A percentile compares a stretch with the other conserved stretches of the same genome.
Conservation (phyloP, 1,140 invertebrate species). For the Ganaspis sp. region DNA sequence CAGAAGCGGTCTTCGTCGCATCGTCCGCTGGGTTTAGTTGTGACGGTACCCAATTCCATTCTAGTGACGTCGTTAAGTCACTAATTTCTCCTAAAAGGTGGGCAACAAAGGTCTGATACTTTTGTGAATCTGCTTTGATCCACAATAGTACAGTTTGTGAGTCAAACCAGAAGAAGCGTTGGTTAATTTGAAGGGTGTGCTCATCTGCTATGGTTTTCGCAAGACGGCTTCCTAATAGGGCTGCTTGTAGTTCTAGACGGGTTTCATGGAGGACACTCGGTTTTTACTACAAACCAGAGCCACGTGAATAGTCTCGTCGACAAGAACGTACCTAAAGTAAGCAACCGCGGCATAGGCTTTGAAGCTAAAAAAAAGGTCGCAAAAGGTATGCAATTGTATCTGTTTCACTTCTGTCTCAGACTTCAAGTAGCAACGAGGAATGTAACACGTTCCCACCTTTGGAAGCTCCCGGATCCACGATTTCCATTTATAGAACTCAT, state of each 20-base stretch:
- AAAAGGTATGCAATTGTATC: constrained; percentile 36
- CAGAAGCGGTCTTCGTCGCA: constrained; percentile 32
- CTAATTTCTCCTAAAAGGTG: constrained; percentile 69
- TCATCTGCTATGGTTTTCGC: constrained; percentile 53
- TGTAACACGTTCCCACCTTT: constrained; percentile 3
- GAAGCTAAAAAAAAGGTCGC: constrained; percentile 55
- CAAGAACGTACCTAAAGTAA: constrained; percentile 42
- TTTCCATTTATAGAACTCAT: constrained; percentile 40
- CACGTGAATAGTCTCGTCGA: background rate
- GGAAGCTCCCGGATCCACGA: constrained; percentile 35
- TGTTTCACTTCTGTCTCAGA: background rate
- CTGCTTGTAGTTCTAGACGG: constrained; percentile 65
- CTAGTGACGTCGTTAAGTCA: constrained; percentile 32
- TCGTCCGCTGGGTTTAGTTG: constrained; percentile 59
- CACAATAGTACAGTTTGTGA: constrained; percentile 61
- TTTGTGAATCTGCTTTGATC: constrained; percentile 49
- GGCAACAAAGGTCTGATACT: constrained; percentile 67
- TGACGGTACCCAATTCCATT: constrained; percentile 55
- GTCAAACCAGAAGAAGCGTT: constrained; percentile 61
- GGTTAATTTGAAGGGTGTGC: constrained; percentile 25
- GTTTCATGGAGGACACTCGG: constrained; percentile 62
- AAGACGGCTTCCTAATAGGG: constrained; percentile 59
- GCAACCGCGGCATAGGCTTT: constrained; percentile 57
- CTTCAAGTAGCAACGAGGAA: constrained; percentile 35
- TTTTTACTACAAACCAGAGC: constrained; percentile 46